These are phyloP conservation scores for Drosophila oshimai DNA, from an alignment of 1,140 invertebrate genomes.

Conservation along the genomic window DNA sequence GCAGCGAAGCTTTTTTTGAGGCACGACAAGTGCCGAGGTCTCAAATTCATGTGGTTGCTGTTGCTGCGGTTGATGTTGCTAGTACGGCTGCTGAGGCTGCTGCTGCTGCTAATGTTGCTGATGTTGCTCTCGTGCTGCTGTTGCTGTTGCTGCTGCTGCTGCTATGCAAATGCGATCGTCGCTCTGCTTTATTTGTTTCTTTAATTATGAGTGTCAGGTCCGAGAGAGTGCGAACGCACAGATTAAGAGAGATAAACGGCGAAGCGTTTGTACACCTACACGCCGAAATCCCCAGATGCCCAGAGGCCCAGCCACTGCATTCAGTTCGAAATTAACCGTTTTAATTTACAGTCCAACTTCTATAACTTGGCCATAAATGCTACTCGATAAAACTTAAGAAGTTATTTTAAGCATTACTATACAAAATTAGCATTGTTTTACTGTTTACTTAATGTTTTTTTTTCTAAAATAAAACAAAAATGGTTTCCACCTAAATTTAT, in stretches of 20 bases:
- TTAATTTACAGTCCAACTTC: slow-evolving; percentile 7
- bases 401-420: not conserved
- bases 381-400: too few species aligned
- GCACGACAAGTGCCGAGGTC: slow-evolving; percentile 71
- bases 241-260: slow-evolving; percentile 72
- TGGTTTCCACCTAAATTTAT: too few species aligned
- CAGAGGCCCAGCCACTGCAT: slow-evolving; percentile 26
- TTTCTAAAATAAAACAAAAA: too few species aligned
- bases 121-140: slow-evolving; percentile 14
- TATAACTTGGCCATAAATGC: too few species aligned
- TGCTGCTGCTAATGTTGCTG: not conserved
- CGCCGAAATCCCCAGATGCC: not conserved
- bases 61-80: slow-evolving; percentile 9
- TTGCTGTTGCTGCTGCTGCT: slow-evolving; percentile 3
- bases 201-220: slow-evolving; percentile 81
- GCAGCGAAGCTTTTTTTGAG: slow-evolving; percentile 66
- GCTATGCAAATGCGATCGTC: slow-evolving; percentile 73
- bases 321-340: slow-evolving; percentile 37
- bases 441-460: too few species aligned
- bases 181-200: slow-evolving; percentile 82
- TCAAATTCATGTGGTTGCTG: slow-evolving; percentile 6
- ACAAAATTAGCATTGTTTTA: too few species aligned
- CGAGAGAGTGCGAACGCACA: slow-evolving; percentile 68
- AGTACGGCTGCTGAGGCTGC: slow-evolving; percentile 17
- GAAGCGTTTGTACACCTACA: slow-evolving; percentile 44